Evolutionary conservation across 2,113 vertebrate species (phyloP).

Genomic region (Pristiophorus japonicus): DNA sequence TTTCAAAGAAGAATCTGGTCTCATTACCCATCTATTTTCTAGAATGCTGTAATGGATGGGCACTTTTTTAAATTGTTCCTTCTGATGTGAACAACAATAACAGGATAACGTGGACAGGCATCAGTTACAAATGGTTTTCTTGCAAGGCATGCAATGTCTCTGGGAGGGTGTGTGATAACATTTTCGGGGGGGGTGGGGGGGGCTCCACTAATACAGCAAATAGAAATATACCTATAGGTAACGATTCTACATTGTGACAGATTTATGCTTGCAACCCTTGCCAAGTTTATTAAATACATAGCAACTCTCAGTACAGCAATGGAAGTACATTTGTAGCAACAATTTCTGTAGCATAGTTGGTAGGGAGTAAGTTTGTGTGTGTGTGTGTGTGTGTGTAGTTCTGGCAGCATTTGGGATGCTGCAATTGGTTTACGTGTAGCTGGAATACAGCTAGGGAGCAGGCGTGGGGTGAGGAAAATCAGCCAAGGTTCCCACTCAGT

Average conservation of each 20-base stretch:
- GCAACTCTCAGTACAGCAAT: not conserved
- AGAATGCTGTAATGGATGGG: too few relatives aligned
- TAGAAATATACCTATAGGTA: not conserved
- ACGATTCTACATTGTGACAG: not conserved
- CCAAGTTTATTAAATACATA: not conserved
- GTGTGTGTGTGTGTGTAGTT: too few relatives aligned
- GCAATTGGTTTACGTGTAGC: not conserved
- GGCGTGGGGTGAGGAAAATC: too few relatives aligned
- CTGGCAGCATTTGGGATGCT: not conserved
- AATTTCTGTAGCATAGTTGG: not conserved
- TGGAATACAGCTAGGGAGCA: accelerated
- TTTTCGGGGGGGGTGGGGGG: too few relatives aligned
- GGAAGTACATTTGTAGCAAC: not conserved
- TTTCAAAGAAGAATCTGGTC: not conserved
- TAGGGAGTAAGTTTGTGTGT: not conserved
- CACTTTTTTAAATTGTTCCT: not conserved
- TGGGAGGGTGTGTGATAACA: not conserved
- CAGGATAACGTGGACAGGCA: not conserved
- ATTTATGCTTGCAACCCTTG: not conserved
- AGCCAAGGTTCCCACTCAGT: not conserved
- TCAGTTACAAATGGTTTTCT: not conserved
- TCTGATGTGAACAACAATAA: not conserved
- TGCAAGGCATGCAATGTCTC: not conserved
- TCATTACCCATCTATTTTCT: not conserved
- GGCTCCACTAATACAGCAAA: not conserved